These are phyloP conservation scores for Drosophila repleta DNA, from an alignment of 1,140 invertebrate species.

Conservation along the genomic window DNA sequence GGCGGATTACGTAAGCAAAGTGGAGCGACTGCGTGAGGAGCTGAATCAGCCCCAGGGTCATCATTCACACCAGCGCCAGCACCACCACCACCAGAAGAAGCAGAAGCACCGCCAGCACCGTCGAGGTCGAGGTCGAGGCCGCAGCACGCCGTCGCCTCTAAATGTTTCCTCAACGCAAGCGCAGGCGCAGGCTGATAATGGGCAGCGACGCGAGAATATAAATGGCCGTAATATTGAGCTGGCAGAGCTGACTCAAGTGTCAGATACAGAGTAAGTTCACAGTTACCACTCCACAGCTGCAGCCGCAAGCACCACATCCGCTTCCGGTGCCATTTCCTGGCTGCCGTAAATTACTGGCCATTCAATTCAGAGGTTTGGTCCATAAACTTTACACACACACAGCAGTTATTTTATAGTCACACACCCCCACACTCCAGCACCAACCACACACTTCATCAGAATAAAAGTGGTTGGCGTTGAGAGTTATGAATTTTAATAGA, in stretches of 20 bases:
- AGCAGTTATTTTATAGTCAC: slow-evolving; percentile 53
- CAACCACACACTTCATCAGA: slow-evolving; percentile 13
- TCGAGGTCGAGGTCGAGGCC: slow-evolving; percentile 42
- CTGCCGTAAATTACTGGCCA: slow-evolving; percentile 70
- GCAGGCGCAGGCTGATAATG: slow-evolving; percentile 26
- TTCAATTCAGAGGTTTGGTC: slow-evolving; percentile 59
- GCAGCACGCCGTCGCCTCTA: slow-evolving; percentile 27
- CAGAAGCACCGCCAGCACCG: slow-evolving; percentile 49
- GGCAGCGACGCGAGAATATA: slow-evolving; percentile 20
- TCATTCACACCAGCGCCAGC: slow-evolving; percentile 27
- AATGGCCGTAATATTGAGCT: slow-evolving; percentile 8
- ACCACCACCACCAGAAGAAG: slow-evolving; percentile 58
- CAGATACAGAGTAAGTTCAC: slow-evolving; percentile 66
- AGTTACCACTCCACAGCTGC: background rate
- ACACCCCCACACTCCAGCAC: slow-evolving; percentile 33
- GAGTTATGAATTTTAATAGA: slow-evolving; percentile 80
- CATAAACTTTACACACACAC: slow-evolving; percentile 71
- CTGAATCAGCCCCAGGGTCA: slow-evolving; percentile 60
- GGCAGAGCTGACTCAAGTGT: slow-evolving; percentile 47
- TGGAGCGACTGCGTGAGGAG: slow-evolving; percentile 72
- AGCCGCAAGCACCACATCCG: slow-evolving; percentile 53
- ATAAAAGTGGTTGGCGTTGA: slow-evolving; percentile 52
- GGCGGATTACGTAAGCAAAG: slow-evolving; percentile 59
- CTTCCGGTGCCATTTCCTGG: slow-evolving; percentile 73
- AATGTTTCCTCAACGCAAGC: slow-evolving; percentile 35